phyloP scores from a whole-genome alignment of 2,888 invertebrate species.

The Seladonia tumulorum region DNA sequence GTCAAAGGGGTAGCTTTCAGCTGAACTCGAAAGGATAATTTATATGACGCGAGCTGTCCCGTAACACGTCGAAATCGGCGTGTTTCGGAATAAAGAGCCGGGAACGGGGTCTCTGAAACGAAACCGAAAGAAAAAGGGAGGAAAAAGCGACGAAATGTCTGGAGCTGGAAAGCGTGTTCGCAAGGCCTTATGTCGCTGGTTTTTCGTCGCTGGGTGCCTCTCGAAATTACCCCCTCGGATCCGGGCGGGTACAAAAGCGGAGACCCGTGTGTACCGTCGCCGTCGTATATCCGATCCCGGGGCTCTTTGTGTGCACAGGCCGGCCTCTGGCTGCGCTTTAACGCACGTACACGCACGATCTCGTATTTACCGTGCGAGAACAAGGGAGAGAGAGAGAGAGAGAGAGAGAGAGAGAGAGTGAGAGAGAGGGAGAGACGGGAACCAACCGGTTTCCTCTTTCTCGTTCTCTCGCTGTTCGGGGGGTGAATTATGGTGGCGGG shows the following conservation, averaged over 20 bases:
- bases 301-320: conserved; percentile 50
- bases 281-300: conserved; percentile 53
- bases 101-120: neutral
- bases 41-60: neutral
- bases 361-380: conserved; percentile 11
- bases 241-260: conserved; percentile 39
- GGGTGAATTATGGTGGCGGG: conserved; percentile 7
- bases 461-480: neutral
- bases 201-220: conserved; percentile 50
- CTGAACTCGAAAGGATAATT: neutral
- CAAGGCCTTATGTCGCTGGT: conserved; percentile 54
- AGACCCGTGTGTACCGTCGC: conserved; percentile 13
- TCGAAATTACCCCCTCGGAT: conserved; percentile 54
- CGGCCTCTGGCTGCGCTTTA: conserved; percentile 23
- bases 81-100: neutral
- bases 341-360: conserved; percentile 12
- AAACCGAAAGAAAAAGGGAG: neutral
- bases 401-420: neutral
- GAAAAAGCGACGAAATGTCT: neutral
- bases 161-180: neutral
- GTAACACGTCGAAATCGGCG: neutral
- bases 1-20: neutral
- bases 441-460: conserved; percentile 1
- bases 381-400: neutral
- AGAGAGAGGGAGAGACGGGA: neutral